Percentiles rank a stretch among this genome's conserved stretches.
phyloP scores from a whole-genome alignment of 1,140 invertebrate genomes.

The Popillia japonica region DNA sequence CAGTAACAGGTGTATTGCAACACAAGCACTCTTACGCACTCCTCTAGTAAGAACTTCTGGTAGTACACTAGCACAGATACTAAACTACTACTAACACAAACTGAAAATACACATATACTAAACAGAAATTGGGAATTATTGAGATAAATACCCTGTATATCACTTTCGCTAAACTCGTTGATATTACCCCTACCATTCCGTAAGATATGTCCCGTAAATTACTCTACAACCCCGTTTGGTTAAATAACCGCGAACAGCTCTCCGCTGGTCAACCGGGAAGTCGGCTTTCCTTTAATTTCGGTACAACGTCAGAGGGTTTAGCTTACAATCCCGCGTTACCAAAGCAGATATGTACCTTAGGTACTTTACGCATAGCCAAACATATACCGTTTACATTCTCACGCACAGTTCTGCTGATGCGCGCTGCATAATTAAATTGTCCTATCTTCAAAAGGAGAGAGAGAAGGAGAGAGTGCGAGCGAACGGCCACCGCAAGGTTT shows the following conservation, averaged over 20 bases:
- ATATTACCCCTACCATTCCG: not conserved
- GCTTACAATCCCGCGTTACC: not conserved
- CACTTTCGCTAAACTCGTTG: not conserved
- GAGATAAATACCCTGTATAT: not conserved
- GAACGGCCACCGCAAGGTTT: not conserved
- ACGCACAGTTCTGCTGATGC: not conserved
- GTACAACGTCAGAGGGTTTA: not conserved
- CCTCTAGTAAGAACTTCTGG: no score
- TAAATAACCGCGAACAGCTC: not conserved
- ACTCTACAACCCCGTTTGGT: not conserved
- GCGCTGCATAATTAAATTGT: constrained; percentile 9
- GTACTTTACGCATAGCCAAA: not conserved
- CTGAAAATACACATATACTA: no score
- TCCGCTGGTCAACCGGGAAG: not conserved
- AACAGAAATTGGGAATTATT: no score
- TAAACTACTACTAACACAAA: no score
- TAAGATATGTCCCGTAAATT: not conserved
- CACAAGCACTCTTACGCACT: no score
- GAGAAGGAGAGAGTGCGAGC: no score
- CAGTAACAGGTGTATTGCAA: no score
- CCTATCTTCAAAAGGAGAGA: no score
- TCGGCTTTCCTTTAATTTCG: constrained; percentile 5
- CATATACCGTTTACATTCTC: not conserved
- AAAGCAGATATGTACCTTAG: not conserved
- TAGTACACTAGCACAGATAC: no score